Base-by-base conservation (phyloP, 2,113 vertebrate species). In the Chloropsis cyanopogon region DNA sequence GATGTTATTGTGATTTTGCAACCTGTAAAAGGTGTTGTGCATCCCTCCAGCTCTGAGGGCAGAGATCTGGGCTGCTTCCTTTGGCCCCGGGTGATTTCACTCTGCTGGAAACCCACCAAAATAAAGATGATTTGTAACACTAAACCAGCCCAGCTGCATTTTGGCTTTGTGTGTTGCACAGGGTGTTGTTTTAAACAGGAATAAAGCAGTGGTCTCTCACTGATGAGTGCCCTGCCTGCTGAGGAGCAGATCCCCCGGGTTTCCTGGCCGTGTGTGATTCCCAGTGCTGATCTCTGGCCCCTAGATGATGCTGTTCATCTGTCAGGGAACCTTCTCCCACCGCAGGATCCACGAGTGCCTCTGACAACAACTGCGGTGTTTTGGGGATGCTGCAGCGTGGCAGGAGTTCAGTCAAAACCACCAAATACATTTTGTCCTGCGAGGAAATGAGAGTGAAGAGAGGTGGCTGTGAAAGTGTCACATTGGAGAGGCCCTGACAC, bases 231-330 rank as follows among this genome's bases (percentile, higher is more conserved):
- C 19, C 1, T 8, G 39, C 11, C 1, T 5, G 41, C 42, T 50
- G 26, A 5, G 49, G 23, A 72, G 44, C 37, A 6, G 23, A 14
- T 54, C 16, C 76, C 37, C 5, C 0, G 0, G 29, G 17, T 37
- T 52, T 26, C 25, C 52, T 7, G 56, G 61, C 46, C 1, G 0
- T 2, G 33, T 28, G 5, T 41, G 87, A 57, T 35, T 64, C 90
- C 80, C 12, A 17, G 46, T 44, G 78, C 75, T 83, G 84, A 68
- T 68, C 65, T 86, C 60, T 52, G 83, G 73, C 70, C 85, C 94
- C 82, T 90, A 56, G 73, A 64, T 85, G 94, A 85, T 92, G 92
- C 82, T 87, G 70, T 92, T 82, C 79, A 5, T 90, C 94, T 92
- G 65, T 10, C 79, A 14, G 37, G 37, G 37, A 37, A 10, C 10